Evolutionary conservation across 2,113 vertebrate species (phyloP).

Genomic region (Oreochromis spilurus): DNA sequence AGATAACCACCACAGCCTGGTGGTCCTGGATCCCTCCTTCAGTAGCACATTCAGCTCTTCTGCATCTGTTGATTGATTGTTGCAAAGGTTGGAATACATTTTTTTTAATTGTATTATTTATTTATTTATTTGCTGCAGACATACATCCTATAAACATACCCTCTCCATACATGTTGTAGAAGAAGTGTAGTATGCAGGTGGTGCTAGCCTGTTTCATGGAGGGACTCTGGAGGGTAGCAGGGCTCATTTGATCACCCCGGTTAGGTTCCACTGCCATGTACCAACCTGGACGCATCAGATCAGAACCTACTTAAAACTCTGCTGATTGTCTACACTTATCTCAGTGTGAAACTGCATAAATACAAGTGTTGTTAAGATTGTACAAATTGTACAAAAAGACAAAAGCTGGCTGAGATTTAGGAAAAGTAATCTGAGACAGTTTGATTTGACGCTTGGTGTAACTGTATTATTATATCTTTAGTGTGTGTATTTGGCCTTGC

Average conservation of each 20-base stretch:
- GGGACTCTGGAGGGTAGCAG: constrained; percentile 64
- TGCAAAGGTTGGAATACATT: background rate
- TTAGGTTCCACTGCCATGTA: constrained; percentile 63
- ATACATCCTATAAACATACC: constrained; percentile 41
- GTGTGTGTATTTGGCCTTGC: constrained; percentile 24
- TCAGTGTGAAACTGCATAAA: background rate
- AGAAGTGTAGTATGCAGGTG: constrained; percentile 65
- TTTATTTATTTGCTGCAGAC: background rate
- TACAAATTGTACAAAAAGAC: background rate
- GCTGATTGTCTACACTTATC: background rate
- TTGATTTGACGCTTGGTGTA: background rate
- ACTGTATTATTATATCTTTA: background rate
- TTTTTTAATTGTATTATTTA: background rate
- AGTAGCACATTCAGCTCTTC: constrained; percentile 63
- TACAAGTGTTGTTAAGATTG: background rate
- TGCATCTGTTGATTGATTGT: background rate
- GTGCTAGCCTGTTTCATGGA: constrained; percentile 58
- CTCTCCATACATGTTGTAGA: constrained; percentile 67
- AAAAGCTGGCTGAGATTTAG: background rate
- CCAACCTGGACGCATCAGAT: constrained; percentile 52
- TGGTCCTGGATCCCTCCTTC: constrained; percentile 46
- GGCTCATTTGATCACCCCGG: constrained; percentile 40
- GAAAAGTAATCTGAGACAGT: background rate
- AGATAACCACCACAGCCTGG: constrained; percentile 59
- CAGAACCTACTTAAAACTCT: background rate